These are phyloP conservation scores for Thymelicus sylvestris DNA, from an alignment of 2,888 invertebrate genomes.

Conservation along the genomic window DNA sequence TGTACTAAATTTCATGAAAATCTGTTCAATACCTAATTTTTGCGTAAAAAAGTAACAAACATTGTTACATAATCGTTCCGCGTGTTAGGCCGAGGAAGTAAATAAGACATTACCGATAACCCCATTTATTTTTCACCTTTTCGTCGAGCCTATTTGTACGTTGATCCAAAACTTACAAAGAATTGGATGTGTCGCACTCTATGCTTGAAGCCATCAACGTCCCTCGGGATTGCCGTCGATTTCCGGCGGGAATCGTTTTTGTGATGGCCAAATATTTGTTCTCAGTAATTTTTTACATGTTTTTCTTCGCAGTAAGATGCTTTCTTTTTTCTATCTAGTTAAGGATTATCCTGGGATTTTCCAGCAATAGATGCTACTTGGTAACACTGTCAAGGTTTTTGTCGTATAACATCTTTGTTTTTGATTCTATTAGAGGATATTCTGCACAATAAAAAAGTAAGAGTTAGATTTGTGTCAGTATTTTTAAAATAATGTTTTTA, in stretches of 20 bases:
- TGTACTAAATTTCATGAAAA: no score
- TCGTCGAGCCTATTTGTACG: background rate
- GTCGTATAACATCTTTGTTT: no score
- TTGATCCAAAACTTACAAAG: slow-evolving; percentile 1
- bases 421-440: no score
- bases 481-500: no score
- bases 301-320: background rate
- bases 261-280: slow-evolving; percentile 8
- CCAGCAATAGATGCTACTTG: no score
- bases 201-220: background rate
- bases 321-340: background rate
- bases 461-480: no score
- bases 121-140: slow-evolving; percentile 2
- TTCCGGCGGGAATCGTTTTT: slow-evolving; percentile 10
- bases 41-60: no score
- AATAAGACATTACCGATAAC: background rate
- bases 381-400: no score
- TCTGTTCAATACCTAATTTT: no score
- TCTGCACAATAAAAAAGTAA: no score
- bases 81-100: background rate
- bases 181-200: slow-evolving; percentile 1
- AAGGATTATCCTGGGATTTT: background rate
- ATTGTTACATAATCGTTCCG: no score
- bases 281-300: slow-evolving; percentile 9
- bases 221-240: background rate